Conservation (phyloP, 2,113 vertebrate species). For the Phalacrocorax brasilianus region DNA sequence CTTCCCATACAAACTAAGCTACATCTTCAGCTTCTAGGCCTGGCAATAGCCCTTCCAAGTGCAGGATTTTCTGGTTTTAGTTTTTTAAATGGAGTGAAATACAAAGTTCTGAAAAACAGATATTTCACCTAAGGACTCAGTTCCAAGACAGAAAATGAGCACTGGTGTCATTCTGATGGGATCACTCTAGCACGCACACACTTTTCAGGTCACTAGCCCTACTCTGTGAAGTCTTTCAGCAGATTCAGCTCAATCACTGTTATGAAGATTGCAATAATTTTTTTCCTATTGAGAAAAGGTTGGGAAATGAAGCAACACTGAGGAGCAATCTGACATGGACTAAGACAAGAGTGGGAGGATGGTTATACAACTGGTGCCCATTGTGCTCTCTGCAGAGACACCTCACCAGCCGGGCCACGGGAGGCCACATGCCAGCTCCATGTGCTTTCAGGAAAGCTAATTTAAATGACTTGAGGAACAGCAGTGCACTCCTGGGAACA, state of each 20-base stretch:
- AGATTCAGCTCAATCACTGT: neutral
- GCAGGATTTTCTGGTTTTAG: neutral
- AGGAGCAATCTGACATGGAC: neutral
- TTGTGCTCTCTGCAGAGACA: neutral
- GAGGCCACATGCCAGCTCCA: conserved; percentile 7
- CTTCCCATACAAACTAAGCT: neutral
- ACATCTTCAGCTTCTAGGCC: neutral
- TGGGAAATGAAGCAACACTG: neutral
- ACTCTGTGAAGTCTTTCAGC: neutral
- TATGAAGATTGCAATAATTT: neutral
- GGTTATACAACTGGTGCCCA: conserved; percentile 12
- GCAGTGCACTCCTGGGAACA: neutral
- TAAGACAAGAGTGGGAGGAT: conserved; percentile 8
- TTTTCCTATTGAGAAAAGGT: neutral
- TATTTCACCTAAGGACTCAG: neutral
- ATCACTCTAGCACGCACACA: neutral
- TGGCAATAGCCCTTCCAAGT: neutral
- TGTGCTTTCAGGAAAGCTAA: conserved; percentile 59
- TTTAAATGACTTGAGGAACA: conserved; percentile 33
- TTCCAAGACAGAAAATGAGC: neutral
- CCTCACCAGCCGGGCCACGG: neutral
- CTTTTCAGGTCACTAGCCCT: neutral
- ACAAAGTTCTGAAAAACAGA: neutral
- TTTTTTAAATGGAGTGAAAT: neutral
- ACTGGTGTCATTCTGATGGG: neutral